phyloP scores from a whole-genome alignment of 2,888 invertebrate species.

The Stenoptilia bipunctidactyla region DNA sequence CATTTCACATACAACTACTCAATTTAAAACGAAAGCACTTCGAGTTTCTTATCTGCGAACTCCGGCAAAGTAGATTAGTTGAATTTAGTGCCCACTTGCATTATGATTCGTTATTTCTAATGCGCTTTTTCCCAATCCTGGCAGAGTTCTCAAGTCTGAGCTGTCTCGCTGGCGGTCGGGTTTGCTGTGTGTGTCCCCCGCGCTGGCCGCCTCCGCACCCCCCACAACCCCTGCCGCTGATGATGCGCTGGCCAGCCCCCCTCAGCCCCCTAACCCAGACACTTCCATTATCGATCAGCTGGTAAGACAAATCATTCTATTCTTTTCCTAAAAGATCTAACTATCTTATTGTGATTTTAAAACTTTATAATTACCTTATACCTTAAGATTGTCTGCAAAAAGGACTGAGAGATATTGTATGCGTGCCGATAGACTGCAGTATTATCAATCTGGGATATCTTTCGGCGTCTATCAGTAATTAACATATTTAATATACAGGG shows the following conservation, averaged over 20 bases:
- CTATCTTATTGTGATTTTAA: background rate
- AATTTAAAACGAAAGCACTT: too few species aligned
- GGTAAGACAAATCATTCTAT: constrained; percentile 19
- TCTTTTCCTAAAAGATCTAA: background rate
- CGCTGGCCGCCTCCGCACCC: constrained; percentile 14
- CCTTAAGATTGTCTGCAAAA: background rate
- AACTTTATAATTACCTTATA: background rate
- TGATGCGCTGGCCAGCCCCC: constrained; percentile 19
- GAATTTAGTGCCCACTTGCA: too few species aligned
- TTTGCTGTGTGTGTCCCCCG: constrained; percentile 24
- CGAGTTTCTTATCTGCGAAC: too few species aligned
- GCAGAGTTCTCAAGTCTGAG: constrained; percentile 38
- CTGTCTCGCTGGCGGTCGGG: constrained; percentile 37
- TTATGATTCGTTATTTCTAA: too few species aligned
- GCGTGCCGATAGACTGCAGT: too few species aligned
- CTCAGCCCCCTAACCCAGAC: constrained; percentile 29
- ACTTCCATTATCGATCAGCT: constrained; percentile 39
- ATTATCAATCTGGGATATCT: too few species aligned
- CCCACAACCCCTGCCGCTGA: background rate
- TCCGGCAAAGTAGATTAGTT: too few species aligned
- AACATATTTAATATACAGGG: too few species aligned
- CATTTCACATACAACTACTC: too few species aligned
- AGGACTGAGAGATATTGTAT: too few species aligned
- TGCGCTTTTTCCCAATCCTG: too few species aligned
- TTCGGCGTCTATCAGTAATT: too few species aligned